Evolutionary conservation across 2,113 vertebrate species (phyloP).

Genomic region (Cisticola juncidis): DNA sequence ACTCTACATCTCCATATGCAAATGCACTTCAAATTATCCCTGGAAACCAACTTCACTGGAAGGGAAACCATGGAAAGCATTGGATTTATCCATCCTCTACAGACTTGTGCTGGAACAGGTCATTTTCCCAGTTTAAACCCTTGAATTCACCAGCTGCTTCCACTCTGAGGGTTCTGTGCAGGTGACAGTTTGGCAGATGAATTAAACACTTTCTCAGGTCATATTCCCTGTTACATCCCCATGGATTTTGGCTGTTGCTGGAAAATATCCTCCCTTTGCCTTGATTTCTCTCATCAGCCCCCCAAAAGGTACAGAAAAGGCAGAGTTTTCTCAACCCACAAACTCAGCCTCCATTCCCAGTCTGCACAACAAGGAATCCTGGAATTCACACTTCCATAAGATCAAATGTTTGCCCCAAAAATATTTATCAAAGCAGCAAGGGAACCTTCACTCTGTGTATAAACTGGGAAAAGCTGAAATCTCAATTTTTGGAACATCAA

Average conservation of each 20-base stretch:
- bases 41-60: not conserved
- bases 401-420: not conserved
- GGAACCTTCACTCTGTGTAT: not conserved
- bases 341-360: not conserved
- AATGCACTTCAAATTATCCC: not conserved
- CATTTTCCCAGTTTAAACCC: not conserved
- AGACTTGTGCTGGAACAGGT: not conserved
- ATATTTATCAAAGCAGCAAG: not conserved
- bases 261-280: not conserved
- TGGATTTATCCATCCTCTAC: not conserved
- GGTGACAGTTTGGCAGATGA: not conserved
- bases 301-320: not conserved
- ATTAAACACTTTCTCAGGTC: not conserved
- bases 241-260: not conserved
- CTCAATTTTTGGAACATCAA: not conserved
- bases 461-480: not conserved
- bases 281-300: not conserved
- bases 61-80: not conserved
- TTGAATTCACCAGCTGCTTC: not conserved
- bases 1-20: not conserved
- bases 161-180: not conserved
- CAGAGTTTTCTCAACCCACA: not conserved
- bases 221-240: not conserved
- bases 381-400: not conserved
- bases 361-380: not conserved